A percentile compares a stretch with the other conserved stretches of the same genome.
These are phyloP conservation scores for Drosophila nannoptera DNA, from an alignment of 1,140 invertebrate genomes.

Conservation along the genomic window DNA sequence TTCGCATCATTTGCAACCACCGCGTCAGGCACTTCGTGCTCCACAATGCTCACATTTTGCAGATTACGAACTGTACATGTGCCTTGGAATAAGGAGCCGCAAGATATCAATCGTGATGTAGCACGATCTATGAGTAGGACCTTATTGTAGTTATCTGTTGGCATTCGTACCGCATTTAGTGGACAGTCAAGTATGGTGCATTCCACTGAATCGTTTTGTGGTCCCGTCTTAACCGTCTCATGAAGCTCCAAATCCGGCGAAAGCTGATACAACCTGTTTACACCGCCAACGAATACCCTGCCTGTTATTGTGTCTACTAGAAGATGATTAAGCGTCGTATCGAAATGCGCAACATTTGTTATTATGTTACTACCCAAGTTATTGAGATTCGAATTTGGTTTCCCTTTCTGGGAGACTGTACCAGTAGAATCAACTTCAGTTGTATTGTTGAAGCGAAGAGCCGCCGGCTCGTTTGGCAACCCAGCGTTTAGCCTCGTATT, in stretches of 20 bases:
- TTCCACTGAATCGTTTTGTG: conserved; percentile 91
- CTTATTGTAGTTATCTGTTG: conserved; percentile 96
- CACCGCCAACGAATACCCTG: conserved; percentile 94
- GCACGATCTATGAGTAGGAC: conserved; percentile 96
- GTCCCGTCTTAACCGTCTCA: conserved; percentile 91
- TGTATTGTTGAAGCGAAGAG: background rate
- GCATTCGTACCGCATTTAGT: conserved; percentile 84
- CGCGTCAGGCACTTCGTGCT: conserved; percentile 88
- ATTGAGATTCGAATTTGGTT: too few relatives aligned
- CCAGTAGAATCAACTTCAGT: too few relatives aligned
- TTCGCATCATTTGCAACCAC: conserved; percentile 96
- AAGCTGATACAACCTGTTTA: conserved; percentile 95
- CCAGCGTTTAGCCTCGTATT: conserved; percentile 9
- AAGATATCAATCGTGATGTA: conserved; percentile 93
- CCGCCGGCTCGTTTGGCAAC: background rate
- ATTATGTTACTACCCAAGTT: conserved; percentile 62
- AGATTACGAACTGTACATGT: conserved; percentile 93
- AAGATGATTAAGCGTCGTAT: conserved; percentile 85
- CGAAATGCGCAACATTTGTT: conserved; percentile 68
- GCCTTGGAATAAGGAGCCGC: conserved; percentile 94
- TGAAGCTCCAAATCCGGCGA: conserved; percentile 90
- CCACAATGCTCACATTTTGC: conserved; percentile 91
- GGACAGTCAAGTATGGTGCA: conserved; percentile 93
- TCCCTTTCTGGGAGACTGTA: too few relatives aligned
- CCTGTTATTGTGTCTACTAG: conserved; percentile 95